These are phyloP conservation scores for Folsomia manolachei DNA, from an alignment of 2,888 invertebrate genomes.

Conservation along the genomic window DNA sequence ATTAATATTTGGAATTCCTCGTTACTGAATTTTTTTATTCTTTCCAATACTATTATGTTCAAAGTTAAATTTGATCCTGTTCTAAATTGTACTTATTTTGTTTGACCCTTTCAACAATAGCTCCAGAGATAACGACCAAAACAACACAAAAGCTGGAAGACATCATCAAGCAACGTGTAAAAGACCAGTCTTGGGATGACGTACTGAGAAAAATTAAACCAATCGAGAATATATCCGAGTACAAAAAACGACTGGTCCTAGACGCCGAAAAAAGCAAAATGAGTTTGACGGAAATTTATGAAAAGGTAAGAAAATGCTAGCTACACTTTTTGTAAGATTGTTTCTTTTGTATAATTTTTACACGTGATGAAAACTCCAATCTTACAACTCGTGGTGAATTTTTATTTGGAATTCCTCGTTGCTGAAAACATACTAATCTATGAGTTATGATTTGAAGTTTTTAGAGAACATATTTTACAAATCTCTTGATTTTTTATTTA, in stretches of 20 bases:
- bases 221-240: conserved; percentile 74
- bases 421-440: conserved; percentile 23
- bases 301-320: conserved; percentile 59
- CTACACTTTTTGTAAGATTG: neutral
- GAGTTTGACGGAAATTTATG: conserved; percentile 90
- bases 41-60: neutral
- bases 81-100: too few species aligned
- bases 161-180: conserved; percentile 84
- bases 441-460: neutral
- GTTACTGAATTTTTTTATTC: conserved; percentile 41
- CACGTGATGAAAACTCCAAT: conserved; percentile 34
- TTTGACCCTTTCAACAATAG: conserved; percentile 53
- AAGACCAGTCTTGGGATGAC: conserved; percentile 92
- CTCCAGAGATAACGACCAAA: conserved; percentile 88
- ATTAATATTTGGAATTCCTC: conserved; percentile 48
- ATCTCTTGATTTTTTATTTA: conserved; percentile 51
- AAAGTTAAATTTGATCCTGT: neutral
- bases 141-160: conserved; percentile 83
- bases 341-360: too few species aligned
- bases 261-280: conserved; percentile 93
- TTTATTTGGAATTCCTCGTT: conserved; percentile 42
- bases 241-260: conserved; percentile 80
- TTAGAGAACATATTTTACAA: neutral
- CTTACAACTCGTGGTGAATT: conserved; percentile 32
- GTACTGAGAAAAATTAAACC: conserved; percentile 83